These are phyloP conservation scores for Bagarius yarrelli DNA, from an alignment of 2,113 vertebrate genomes.

Conservation along the genomic window DNA sequence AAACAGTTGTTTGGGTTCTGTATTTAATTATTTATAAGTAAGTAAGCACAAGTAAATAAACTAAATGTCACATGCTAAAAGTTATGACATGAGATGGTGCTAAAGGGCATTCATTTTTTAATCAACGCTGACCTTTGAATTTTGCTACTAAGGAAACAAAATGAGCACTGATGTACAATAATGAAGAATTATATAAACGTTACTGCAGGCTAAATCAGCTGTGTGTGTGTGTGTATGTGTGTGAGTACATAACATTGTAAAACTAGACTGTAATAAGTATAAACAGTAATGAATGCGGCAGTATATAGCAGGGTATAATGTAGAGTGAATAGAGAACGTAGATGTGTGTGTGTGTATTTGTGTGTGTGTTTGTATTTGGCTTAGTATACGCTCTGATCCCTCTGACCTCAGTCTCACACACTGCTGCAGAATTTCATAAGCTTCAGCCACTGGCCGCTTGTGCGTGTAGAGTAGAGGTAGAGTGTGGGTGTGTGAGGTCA, in stretches of 20 bases:
- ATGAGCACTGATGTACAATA: not conserved
- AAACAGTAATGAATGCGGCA: not conserved
- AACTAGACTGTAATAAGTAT: not conserved
- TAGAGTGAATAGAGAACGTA: conserved; percentile 13
- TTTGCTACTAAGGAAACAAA: not conserved
- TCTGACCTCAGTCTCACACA: conserved; percentile 64
- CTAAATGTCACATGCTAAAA: not conserved
- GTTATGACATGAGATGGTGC: not conserved
- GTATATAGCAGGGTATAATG: not conserved
- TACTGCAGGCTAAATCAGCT: not conserved
- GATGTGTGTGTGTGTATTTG: conserved; percentile 24
- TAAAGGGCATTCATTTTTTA: not conserved
- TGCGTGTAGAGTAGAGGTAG: conserved; percentile 60
- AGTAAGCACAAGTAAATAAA: not conserved
- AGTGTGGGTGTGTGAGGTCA: conserved; percentile 52
- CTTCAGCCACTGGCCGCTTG: conserved; percentile 45
- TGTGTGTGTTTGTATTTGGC: conserved; percentile 31
- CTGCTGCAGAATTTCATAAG: conserved; percentile 63
- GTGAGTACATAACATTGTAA: not conserved
- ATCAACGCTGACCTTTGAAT: not conserved
- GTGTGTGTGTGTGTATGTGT: not conserved
- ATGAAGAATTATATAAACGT: not conserved
- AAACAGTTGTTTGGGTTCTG: not conserved
- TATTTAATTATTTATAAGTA: not conserved
- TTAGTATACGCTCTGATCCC: conserved; percentile 62